Conservation (phyloP, 2,888 invertebrate genomes). For the Nysson spinosus region DNA sequence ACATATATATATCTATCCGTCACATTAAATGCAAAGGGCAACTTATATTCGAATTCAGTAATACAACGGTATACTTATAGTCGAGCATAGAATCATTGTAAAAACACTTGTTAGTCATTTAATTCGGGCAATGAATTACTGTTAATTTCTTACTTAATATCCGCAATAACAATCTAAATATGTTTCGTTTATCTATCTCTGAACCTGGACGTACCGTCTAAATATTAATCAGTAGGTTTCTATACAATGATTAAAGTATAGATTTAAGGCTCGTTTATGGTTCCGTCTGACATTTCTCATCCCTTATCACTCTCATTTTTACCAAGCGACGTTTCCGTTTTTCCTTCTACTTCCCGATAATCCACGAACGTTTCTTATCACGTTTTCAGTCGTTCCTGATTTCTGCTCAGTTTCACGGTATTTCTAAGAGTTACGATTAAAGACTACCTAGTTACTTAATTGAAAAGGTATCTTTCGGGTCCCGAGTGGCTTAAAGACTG, state of each 20-base stretch:
- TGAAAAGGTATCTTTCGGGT: constrained; percentile 70
- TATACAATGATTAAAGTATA: constrained; percentile 64
- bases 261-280: constrained; percentile 63
- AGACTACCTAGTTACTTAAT: constrained; percentile 70
- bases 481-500: constrained; percentile 70
- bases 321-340: too few species aligned
- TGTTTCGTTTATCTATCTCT: constrained; percentile 51
- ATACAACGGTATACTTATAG: constrained; percentile 7
- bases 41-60: constrained; percentile 34
- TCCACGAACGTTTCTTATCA: too few species aligned
- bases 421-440: constrained; percentile 60
- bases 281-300: constrained; percentile 34
- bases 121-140: constrained; percentile 51
- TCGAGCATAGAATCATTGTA: constrained; percentile 3
- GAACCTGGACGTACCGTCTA: constrained; percentile 49
- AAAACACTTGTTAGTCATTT: constrained; percentile 34
- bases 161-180: constrained; percentile 70
- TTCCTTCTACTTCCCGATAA: too few species aligned
- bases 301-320: too few species aligned
- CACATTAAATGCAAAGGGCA: constrained; percentile 23
- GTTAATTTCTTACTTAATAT: constrained; percentile 62
- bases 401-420: constrained; percentile 39
- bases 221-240: constrained; percentile 54
- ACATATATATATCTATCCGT: too few species aligned
- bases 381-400: constrained; percentile 26